Evolutionary conservation across 2,797 vertebrate genomes (phyloP).

Genomic region (Acanthopagrus latus): DNA sequence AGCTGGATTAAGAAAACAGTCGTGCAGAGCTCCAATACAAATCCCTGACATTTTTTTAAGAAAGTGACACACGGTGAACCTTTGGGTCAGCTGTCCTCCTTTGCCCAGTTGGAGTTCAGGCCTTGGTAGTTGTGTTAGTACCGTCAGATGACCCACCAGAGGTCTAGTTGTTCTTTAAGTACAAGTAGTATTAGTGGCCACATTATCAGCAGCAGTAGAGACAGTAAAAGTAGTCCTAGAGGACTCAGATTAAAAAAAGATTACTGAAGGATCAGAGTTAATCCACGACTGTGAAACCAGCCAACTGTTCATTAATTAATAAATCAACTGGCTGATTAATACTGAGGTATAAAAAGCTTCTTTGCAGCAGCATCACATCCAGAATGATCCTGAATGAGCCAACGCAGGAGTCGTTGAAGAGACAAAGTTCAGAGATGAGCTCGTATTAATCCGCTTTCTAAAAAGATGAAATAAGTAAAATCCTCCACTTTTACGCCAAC

Average conservation of each 20-base stretch:
- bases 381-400: neutral
- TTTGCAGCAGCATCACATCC: neutral
- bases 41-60: no score
- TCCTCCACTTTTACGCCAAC: no score
- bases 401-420: neutral
- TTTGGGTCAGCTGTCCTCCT: neutral
- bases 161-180: neutral
- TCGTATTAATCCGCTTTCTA: neutral
- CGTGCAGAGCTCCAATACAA: no score
- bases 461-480: neutral
- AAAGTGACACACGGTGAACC: neutral
- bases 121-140: neutral
- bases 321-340: constrained; percentile 5
- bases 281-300: constrained; percentile 33
- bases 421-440: neutral
- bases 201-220: neutral
- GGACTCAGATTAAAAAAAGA: constrained; percentile 29
- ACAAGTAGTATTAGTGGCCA: neutral
- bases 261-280: constrained; percentile 33
- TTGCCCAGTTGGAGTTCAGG: neutral
- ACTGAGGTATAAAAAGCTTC: constrained; percentile 13
- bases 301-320: constrained; percentile 12
- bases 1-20: no score
- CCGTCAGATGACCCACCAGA: neutral
- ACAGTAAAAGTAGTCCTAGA: neutral